Evolutionary conservation across 2,888 invertebrate species (phyloP), one percentile per base, ranked within the genome.

Genomic region (Hanleya hanleyi): DNA sequence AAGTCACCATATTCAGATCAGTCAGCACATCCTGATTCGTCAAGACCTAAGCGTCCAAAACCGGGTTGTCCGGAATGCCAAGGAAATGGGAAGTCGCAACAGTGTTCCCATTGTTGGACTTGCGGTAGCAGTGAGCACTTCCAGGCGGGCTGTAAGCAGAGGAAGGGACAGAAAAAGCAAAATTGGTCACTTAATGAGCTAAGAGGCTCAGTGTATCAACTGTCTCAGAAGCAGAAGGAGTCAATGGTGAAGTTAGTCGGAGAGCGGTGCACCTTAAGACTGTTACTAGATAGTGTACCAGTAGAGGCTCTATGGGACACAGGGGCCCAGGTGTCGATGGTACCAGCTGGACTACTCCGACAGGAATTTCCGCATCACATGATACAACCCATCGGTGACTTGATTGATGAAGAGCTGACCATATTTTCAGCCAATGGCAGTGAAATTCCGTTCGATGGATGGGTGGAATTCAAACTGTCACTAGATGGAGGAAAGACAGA

Each of bases 231-330:
- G 15, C 57, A 57, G 26, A 57, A 22, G 9, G 22, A 29, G 9
- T 9, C n/a, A 29, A 57, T 57, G 57, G 57, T 57, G 22, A 26
- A 29, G 26, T 9, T 57, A 15, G 29, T 57, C 9, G 57, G 57
- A 9, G 26, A 22, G 15, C 9, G 26, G 57, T 57, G 57, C 22
- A 26, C 22, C 26, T 29, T 57, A 29, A 57, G 29, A 18, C 22
- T 32, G 33, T 5, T 9, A 6, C 32, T 62, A 7, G 32, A 62
- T 62, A 22, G 22, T 22, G 36, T 62, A 33, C 7, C 9, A 12
- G 12, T 33, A 32, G 36, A 62, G 36, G 62, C 62, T 15, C 22
- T 62, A 7, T 62, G 62, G 62, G 62, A 62, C 33, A 62, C 62
- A 7, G 62, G 62, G 7, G 62, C 62, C 22, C 62, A 62, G 9